phyloP scores from a whole-genome alignment of 2,797 vertebrate genomes.

The Chelonia mydas region DNA sequence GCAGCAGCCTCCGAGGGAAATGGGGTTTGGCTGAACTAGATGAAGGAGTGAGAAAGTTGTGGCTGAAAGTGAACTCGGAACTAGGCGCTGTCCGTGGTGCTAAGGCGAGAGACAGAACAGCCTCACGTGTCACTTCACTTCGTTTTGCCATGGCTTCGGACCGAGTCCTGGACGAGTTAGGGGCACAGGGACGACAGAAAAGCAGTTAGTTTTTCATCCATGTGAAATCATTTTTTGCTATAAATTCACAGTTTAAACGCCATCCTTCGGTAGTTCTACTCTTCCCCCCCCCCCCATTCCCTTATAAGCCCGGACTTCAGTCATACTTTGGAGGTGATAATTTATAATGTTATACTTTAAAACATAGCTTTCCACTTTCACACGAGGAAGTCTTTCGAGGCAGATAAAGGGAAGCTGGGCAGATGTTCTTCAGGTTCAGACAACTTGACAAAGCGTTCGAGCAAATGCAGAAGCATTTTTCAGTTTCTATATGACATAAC shows the following conservation, averaged over 20 bases:
- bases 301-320: not conserved
- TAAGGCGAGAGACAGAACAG: constrained; percentile 45
- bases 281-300: not conserved
- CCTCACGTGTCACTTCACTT: not conserved
- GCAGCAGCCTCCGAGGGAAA: not conserved
- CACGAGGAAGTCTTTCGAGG: not conserved
- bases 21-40: not conserved
- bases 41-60: fast-evolving
- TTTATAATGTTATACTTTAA: not conserved
- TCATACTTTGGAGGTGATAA: not conserved
- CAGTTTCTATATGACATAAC: not conserved
- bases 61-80: constrained; percentile 56
- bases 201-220: not conserved
- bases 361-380: not conserved
- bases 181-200: not conserved
- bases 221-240: not conserved
- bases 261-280: not conserved
- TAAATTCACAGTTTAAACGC: not conserved
- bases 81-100: constrained; percentile 96
- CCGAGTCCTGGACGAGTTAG: not conserved
- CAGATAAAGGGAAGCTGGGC: not conserved
- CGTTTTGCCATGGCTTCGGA: not conserved
- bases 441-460: not conserved
- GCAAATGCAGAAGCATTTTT: not conserved
- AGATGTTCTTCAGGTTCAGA: not conserved